Evolutionary conservation across 2,797 vertebrate species (phyloP).

Genomic region (Telmatherina bonti): DNA sequence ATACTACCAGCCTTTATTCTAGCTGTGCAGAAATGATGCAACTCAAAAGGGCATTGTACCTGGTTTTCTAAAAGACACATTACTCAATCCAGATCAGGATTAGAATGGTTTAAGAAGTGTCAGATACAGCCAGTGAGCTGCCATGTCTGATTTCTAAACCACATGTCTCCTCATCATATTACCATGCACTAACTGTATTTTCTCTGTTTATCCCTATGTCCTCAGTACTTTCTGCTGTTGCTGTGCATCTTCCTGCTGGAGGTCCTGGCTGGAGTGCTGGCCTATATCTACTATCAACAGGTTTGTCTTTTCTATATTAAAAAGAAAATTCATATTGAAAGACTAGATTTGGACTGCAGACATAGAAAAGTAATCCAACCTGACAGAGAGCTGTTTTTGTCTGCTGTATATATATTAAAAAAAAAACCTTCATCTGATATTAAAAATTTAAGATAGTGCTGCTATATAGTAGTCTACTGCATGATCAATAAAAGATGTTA

Average conservation of each 20-base stretch:
- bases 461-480: neutral
- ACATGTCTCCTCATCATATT: constrained; percentile 30
- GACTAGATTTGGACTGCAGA: constrained; percentile 2
- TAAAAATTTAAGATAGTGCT: neutral
- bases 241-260: constrained; percentile 96
- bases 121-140: constrained; percentile 7
- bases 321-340: neutral
- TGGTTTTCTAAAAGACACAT: constrained; percentile 36
- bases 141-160: neutral
- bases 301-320: constrained; percentile 73
- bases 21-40: neutral
- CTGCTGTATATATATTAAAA: neutral
- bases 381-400: no score
- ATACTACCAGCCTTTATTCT: neutral
- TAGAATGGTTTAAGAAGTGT: constrained; percentile 9
- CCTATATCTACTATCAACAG: constrained; percentile 98
- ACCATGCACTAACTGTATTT: constrained; percentile 27
- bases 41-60: constrained; percentile 49
- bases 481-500: neutral
- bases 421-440: neutral
- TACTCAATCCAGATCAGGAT: constrained; percentile 32
- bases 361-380: neutral
- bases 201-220: constrained; percentile 35
- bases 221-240: constrained; percentile 94
- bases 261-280: constrained; percentile 93